A percentile compares a stretch with the other conserved stretches of the same genome.
Conservation (phyloP, 2,888 invertebrate species). For the Ferrisia virgata region DNA sequence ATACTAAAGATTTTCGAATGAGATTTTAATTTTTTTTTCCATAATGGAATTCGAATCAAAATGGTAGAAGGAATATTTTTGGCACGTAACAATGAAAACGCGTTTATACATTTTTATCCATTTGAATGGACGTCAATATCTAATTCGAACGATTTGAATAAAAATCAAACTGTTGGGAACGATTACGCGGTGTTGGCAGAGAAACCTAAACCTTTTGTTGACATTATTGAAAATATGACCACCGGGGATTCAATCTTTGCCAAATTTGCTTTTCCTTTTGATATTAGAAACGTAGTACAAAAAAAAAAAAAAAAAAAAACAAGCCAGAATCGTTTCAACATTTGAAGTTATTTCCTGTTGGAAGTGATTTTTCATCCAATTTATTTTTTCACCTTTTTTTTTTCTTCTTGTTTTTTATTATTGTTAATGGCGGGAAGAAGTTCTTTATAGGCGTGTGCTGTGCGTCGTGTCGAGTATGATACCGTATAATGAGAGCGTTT, state of each 20-base stretch:
- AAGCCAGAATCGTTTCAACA: slow-evolving; percentile 8
- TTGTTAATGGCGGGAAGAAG: not conserved
- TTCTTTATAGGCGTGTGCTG: not conserved
- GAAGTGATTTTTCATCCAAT: slow-evolving; percentile 3
- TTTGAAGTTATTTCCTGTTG: slow-evolving; percentile 7
- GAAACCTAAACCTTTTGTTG: slow-evolving; percentile 17
- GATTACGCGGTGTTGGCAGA: slow-evolving; percentile 7
- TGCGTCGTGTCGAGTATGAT: not conserved
- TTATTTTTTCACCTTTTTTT: not conserved
- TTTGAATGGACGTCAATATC: slow-evolving; percentile 2
- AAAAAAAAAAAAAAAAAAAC: not conserved
- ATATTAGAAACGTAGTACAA: not conserved
- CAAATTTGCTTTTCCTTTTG: slow-evolving; percentile 17
- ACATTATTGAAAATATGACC: slow-evolving; percentile 30
- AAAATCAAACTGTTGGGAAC: not conserved
- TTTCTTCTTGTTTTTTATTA: not conserved
- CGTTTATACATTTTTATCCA: not conserved
- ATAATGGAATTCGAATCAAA: not conserved
- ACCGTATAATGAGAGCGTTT: slow-evolving; percentile 6
- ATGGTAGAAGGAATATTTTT: not conserved
- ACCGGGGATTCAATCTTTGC: slow-evolving; percentile 27
- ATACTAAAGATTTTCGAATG: not conserved
- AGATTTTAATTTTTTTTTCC: not conserved
- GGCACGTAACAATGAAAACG: not conserved
- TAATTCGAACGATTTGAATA: slow-evolving; percentile 23